phyloP scores from a whole-genome alignment of 2,113 vertebrate species.

The Holacanthus passer region DNA sequence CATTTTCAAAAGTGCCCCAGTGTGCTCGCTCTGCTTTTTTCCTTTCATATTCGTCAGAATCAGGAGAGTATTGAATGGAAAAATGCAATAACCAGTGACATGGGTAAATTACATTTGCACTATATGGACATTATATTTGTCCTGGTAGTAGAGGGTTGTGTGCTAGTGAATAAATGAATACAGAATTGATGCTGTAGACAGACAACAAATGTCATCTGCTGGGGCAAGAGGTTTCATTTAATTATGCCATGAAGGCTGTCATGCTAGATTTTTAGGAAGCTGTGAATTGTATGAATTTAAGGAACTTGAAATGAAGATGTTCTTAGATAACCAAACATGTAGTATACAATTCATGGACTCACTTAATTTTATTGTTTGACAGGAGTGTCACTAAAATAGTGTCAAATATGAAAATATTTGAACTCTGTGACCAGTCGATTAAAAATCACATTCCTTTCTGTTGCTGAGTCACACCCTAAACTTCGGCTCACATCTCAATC shows the following conservation, averaged over 20 bases:
- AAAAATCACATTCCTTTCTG: conserved; percentile 7
- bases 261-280: neutral
- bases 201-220: conserved; percentile 31
- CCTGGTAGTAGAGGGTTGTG: conserved; percentile 28
- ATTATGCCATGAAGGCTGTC: neutral
- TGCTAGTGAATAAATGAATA: conserved; percentile 12
- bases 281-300: neutral
- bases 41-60: conserved; percentile 35
- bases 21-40: neutral
- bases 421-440: neutral
- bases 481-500: conserved; percentile 33
- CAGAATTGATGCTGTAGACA: conserved; percentile 26
- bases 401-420: neutral
- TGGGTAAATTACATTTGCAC: conserved; percentile 58
- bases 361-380: conserved; percentile 9
- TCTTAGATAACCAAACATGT: neutral
- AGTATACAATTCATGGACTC: neutral
- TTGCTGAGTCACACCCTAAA: conserved; percentile 21
- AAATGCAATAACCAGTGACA: conserved; percentile 51
- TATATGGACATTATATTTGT: conserved; percentile 47
- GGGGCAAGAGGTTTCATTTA: conserved; percentile 11
- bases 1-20: conserved; percentile 72
- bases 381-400: neutral
- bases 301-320: neutral
- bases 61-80: conserved; percentile 60